phyloP scores from a whole-genome alignment of 2,888 invertebrate species.

The Isoperla grammatica region DNA sequence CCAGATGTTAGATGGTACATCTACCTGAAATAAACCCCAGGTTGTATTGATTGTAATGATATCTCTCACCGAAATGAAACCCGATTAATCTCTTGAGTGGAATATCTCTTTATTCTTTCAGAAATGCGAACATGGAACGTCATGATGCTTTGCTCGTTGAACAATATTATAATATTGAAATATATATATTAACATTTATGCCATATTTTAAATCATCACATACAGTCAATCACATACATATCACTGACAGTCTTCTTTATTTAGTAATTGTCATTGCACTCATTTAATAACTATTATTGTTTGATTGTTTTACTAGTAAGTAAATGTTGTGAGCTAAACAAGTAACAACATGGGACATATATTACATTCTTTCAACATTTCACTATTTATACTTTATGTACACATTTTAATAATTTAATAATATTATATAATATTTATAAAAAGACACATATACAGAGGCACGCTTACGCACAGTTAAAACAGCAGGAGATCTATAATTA shows the following conservation, averaged over 20 bases:
- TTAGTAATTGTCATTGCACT: slow-evolving; percentile 18
- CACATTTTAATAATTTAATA: not conserved
- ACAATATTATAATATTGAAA: not conserved
- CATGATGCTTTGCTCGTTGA: slow-evolving; percentile 10
- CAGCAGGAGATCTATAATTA: slow-evolving; percentile 14
- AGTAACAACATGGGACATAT: too few species aligned
- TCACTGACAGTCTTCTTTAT: slow-evolving; percentile 11
- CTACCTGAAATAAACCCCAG: too few species aligned
- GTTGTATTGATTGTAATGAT: too few species aligned
- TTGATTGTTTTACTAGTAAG: not conserved
- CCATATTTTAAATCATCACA: not conserved
- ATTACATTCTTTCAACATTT: too few species aligned
- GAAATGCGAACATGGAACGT: slow-evolving; percentile 34
- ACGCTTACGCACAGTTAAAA: slow-evolving; percentile 9
- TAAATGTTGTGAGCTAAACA: too few species aligned
- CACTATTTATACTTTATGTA: not conserved
- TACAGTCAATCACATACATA: not conserved
- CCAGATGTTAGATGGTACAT: too few species aligned
- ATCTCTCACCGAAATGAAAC: slow-evolving; percentile 2
- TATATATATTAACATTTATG: not conserved
- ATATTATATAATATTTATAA: slow-evolving; percentile 8
- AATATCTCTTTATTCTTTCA: slow-evolving; percentile 25
- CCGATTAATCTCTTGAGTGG: not conserved
- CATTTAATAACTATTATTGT: not conserved
- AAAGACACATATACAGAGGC: slow-evolving; percentile 13